Conservation (phyloP, 2,113 vertebrate species). For the Ptilorrhoa leucosticta region DNA sequence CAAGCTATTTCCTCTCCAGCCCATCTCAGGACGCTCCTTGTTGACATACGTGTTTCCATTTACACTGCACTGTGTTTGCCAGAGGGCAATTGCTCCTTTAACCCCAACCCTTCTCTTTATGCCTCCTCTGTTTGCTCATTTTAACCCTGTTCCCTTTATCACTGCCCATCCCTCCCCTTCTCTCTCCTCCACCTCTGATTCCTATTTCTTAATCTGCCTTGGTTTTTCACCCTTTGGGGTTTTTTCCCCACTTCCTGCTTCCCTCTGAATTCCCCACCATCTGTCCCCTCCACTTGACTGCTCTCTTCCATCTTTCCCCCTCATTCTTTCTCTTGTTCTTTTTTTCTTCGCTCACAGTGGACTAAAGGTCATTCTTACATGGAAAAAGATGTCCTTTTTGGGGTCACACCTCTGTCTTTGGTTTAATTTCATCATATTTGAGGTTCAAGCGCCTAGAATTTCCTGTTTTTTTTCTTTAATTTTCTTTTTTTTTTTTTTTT, state of each 20-base stretch:
- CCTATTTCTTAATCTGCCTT: background rate
- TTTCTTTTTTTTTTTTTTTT: background rate
- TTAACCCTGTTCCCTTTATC: conserved; percentile 45
- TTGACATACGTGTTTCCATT: conserved; percentile 60
- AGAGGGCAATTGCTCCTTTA: conserved; percentile 58
- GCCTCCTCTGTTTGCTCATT: conserved; percentile 49
- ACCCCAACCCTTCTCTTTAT: conserved; percentile 16
- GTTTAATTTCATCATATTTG: background rate
- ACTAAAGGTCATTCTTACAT: background rate
- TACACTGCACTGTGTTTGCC: conserved; percentile 53
- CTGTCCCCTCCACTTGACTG: background rate
- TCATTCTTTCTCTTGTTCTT: background rate
- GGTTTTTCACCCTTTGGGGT: background rate
- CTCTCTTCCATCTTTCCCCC: background rate
- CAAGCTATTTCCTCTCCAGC: conserved; percentile 22
- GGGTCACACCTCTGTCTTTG: background rate
- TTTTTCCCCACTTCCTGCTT: background rate
- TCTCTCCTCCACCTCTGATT: background rate
- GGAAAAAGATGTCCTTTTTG: background rate
- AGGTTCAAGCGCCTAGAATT: background rate
- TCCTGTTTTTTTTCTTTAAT: background rate
- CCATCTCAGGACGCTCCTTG: conserved; percentile 29
- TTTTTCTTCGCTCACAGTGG: background rate
- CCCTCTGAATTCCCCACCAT: background rate
- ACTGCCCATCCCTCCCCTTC: background rate